These are phyloP conservation scores for Trachops cirrhosus DNA, from an alignment of 2,797 vertebrate species.

Conservation along the genomic window DNA sequence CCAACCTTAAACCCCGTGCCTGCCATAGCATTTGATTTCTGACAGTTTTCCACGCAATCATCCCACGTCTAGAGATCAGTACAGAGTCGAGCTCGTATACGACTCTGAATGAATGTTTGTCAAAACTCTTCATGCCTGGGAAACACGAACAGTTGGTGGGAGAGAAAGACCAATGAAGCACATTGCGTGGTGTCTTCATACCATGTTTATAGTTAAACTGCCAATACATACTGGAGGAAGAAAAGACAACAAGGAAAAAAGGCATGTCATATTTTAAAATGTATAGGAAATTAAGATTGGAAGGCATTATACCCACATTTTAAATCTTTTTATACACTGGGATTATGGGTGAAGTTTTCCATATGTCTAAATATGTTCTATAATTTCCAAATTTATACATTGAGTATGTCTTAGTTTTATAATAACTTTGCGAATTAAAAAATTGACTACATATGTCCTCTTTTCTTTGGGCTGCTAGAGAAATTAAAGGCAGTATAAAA, in stretches of 20 bases:
- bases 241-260: not conserved
- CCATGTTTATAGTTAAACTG: not conserved
- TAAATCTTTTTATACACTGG: not conserved
- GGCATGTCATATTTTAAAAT: not conserved
- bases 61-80: not conserved
- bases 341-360: not conserved
- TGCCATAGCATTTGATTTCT: not conserved
- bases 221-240: not conserved
- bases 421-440: not conserved
- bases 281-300: not conserved
- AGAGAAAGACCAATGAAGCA: not conserved
- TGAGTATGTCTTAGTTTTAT: not conserved
- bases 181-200: not conserved
- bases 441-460: not conserved
- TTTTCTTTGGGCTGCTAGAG: not conserved
- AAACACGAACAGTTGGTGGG: not conserved
- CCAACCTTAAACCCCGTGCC: not conserved
- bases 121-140: not conserved
- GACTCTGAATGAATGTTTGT: not conserved
- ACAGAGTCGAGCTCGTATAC: not conserved
- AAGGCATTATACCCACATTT: not conserved
- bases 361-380: constrained; percentile 6
- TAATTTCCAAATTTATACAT: constrained; percentile 7
- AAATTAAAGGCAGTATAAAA: not conserved
- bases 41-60: not conserved